These are phyloP conservation scores for Drosophila sordidula DNA, from an alignment of 2,888 invertebrate genomes.

Conservation along the genomic window DNA sequence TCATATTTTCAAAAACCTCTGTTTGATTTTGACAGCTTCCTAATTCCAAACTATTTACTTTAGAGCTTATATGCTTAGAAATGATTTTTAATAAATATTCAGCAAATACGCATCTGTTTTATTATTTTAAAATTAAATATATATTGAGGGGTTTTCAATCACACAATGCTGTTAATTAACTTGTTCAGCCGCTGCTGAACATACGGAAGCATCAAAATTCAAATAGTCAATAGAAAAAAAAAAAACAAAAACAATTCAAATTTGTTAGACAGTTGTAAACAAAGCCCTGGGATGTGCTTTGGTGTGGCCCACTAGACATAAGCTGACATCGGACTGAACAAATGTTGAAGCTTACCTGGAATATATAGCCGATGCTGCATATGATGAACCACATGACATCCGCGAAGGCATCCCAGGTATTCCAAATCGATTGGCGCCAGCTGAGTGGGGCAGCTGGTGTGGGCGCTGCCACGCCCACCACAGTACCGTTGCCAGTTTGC, in stretches of 20 bases:
- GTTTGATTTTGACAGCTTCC: no score
- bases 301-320: background rate
- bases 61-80: background rate
- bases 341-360: constrained; percentile 38
- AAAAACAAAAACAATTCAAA: constrained; percentile 17
- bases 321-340: constrained; percentile 14
- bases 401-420: constrained; percentile 76
- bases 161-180: constrained; percentile 33
- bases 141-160: background rate
- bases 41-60: background rate
- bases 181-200: constrained; percentile 6
- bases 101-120: background rate
- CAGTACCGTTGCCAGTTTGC: constrained; percentile 54
- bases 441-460: constrained; percentile 1
- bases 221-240: constrained; percentile 5
- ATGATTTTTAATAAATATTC: background rate
- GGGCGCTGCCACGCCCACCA: constrained; percentile 27
- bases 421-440: constrained; percentile 62
- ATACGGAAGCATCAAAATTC: constrained; percentile 34
- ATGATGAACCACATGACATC: constrained; percentile 83
- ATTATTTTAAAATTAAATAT: background rate
- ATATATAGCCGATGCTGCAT: constrained; percentile 83
- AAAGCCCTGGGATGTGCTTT: constrained; percentile 13
- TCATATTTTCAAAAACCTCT: no score
- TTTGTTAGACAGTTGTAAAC: constrained; percentile 32